Evolutionary conservation across 2,888 invertebrate species (phyloP).

Genomic region (Neria commutata): DNA sequence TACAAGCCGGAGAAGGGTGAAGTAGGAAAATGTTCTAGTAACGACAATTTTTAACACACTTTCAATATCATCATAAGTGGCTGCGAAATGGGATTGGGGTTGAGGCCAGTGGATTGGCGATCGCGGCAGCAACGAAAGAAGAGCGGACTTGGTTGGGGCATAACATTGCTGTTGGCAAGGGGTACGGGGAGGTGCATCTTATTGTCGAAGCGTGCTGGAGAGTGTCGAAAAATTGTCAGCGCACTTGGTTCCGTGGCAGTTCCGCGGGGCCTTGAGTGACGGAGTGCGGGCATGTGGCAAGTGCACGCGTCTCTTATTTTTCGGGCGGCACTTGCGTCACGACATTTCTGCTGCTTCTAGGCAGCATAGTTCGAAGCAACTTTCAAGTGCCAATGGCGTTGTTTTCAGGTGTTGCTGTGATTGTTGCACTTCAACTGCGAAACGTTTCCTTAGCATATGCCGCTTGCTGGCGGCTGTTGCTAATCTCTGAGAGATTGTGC

Average conservation of each 20-base stretch:
- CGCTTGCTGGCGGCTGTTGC: conserved; percentile 33
- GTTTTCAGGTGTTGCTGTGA: background rate
- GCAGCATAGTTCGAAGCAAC: no score
- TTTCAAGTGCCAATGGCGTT: no score
- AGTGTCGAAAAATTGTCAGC: conserved; percentile 52
- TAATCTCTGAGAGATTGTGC: conserved; percentile 49
- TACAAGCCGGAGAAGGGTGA: no score
- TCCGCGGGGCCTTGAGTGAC: no score
- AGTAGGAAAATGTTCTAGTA: conserved; percentile 43
- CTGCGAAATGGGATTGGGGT: conserved; percentile 12
- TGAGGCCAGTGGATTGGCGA: background rate
- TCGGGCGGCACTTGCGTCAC: no score
- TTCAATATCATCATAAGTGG: conserved; percentile 39
- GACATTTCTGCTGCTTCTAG: no score
- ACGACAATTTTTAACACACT: conserved; percentile 43
- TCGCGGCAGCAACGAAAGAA: background rate
- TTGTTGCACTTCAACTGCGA: background rate
- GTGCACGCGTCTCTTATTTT: no score
- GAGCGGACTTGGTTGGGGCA: background rate
- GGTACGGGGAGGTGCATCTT: background rate
- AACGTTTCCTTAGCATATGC: conserved; percentile 2
- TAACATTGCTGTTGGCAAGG: background rate
- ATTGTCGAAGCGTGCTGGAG: conserved; percentile 36
- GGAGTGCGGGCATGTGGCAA: conserved; percentile 2
- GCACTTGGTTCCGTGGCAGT: no score